Percentiles rank a stretch among this genome's conserved stretches.
Evolutionary conservation across 1,140 invertebrate species (phyloP).

Genomic region (Heliothis virescens): DNA sequence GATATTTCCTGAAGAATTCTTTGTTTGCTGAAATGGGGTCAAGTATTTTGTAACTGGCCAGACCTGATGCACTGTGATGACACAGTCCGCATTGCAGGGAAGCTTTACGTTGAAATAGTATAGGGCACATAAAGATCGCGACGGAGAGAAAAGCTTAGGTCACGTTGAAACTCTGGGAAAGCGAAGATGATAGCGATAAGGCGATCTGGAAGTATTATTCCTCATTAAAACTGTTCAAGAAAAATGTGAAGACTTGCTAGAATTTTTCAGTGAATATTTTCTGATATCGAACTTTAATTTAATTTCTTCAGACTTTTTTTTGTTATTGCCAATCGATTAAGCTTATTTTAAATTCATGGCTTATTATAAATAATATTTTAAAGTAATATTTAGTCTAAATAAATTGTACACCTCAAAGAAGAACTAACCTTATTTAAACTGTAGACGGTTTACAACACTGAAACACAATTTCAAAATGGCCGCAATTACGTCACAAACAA

Average conservation of each 20-base stretch:
- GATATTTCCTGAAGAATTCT: slow-evolving; percentile 2
- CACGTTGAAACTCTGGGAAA: not conserved
- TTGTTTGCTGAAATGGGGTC: slow-evolving; percentile 17
- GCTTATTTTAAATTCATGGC: too few relatives aligned
- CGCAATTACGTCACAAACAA: not conserved
- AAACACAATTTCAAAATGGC: not conserved
- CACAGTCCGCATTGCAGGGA: slow-evolving; percentile 21
- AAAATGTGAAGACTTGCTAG: too few relatives aligned
- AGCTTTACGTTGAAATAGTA: slow-evolving; percentile 4
- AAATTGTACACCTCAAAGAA: too few relatives aligned
- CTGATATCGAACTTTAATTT: too few relatives aligned
- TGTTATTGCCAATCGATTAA: too few relatives aligned
- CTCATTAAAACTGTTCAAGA: too few relatives aligned
- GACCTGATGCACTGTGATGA: slow-evolving; percentile 11
- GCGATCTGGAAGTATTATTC: not conserved
- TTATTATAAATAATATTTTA: not conserved
- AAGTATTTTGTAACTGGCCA: not conserved
- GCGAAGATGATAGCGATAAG: not conserved
- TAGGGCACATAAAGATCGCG: not conserved
- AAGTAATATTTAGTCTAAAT: too few relatives aligned
- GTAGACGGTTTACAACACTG: too few relatives aligned
- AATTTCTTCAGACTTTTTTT: too few relatives aligned
- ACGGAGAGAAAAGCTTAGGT: not conserved
- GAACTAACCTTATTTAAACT: too few relatives aligned
- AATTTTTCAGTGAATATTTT: too few relatives aligned